These are phyloP conservation scores for Popillia japonica DNA, from an alignment of 1,140 invertebrate genomes.

Conservation along the genomic window DNA sequence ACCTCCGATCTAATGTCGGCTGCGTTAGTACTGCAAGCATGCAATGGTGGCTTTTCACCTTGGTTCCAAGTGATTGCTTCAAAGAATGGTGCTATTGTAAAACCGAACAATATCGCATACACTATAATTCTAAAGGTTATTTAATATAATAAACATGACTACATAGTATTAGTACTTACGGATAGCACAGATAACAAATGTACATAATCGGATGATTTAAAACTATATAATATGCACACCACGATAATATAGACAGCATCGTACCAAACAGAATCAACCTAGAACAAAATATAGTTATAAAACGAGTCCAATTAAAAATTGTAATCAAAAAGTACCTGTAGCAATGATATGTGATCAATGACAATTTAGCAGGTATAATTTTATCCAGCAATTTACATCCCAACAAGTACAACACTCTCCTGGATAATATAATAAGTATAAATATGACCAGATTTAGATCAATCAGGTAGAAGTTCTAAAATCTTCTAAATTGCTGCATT, in stretches of 20 bases:
- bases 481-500: slow-evolving; percentile 37
- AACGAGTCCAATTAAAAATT: too few relatives aligned
- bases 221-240: slow-evolving; percentile 77
- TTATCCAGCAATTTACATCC: slow-evolving; percentile 53
- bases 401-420: slow-evolving; percentile 75
- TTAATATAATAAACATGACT: slow-evolving; percentile 28
- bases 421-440: slow-evolving; percentile 79
- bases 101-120: slow-evolving; percentile 86
- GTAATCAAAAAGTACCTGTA: slow-evolving; percentile 25
- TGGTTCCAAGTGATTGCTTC: slow-evolving; percentile 64
- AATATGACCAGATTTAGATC: slow-evolving; percentile 86
- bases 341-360: slow-evolving; percentile 44
- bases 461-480: slow-evolving; percentile 96
- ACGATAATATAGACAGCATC: slow-evolving; percentile 65
- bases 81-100: slow-evolving; percentile 74
- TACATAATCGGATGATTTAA: slow-evolving; percentile 76
- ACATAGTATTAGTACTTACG: slow-evolving; percentile 74
- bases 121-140: slow-evolving; percentile 72
- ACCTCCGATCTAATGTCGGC: slow-evolving; percentile 83
- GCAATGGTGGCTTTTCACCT: slow-evolving; percentile 59
- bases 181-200: slow-evolving; percentile 85
- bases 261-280: slow-evolving; percentile 53
- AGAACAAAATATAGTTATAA: slow-evolving; percentile 37
- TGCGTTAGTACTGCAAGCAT: slow-evolving; percentile 74
- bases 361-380: slow-evolving; percentile 47